These are phyloP conservation scores for Acipenser oxyrinchus DNA, from an alignment of 2,797 vertebrate species.

Conservation along the genomic window DNA sequence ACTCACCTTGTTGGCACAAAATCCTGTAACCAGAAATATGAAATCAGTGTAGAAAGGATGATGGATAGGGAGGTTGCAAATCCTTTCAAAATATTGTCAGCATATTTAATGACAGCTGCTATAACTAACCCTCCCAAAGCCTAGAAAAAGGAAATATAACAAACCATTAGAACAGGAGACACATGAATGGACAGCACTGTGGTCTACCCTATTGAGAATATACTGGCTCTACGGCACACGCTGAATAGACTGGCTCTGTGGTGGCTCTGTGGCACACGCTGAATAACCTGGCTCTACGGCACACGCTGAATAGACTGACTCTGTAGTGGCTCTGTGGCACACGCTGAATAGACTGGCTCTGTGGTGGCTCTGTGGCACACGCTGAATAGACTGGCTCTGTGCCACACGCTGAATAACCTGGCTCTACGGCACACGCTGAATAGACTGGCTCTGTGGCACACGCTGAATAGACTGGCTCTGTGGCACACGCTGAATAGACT, in stretches of 20 bases:
- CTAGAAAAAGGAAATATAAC: slow-evolving; percentile 48
- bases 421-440: too few species aligned
- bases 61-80: slow-evolving; percentile 97
- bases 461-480: too few species aligned
- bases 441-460: too few species aligned
- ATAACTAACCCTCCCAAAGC: slow-evolving; percentile 94
- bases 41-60: slow-evolving; percentile 93
- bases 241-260: not conserved
- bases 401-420: too few species aligned
- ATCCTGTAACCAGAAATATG: slow-evolving; percentile 96
- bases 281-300: too few species aligned
- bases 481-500: too few species aligned
- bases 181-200: not conserved
- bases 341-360: too few species aligned
- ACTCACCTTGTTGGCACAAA: slow-evolving; percentile 88
- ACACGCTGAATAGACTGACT: too few species aligned
- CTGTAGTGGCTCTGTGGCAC: too few species aligned
- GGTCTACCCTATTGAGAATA: slow-evolving; percentile 6
- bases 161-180: not conserved
- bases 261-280: too few species aligned
- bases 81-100: slow-evolving; percentile 97
- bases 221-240: not conserved
- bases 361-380: too few species aligned
- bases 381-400: too few species aligned
- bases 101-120: slow-evolving; percentile 97